Base-by-base conservation (phyloP, 2,888 invertebrate species). In the Steinernema scapterisci region DNA sequence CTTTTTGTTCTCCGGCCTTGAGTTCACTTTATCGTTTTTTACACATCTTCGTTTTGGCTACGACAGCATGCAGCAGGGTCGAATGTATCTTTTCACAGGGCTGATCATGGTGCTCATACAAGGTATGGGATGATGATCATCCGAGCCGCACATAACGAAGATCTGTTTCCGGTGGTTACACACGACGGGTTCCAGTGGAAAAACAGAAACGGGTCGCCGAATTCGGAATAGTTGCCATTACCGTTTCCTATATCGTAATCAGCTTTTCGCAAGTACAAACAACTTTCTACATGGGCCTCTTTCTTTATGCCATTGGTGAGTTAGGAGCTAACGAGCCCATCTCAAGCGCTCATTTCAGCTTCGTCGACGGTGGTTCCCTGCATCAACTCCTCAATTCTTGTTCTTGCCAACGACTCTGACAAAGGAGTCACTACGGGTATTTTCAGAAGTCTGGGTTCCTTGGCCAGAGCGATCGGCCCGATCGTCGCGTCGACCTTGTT, bases 1-100 rank as follows among this genome's bases (percentile, higher is more conserved):
- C 79, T 95, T 97, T 88, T 90, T 95, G 77, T 97, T 95, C 89
- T 96, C 97, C 73, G 97, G 97, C 1, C 90, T 99, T 75, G 97
- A 99, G 89, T 99, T 97, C 88, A 97, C 97, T 0, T 90, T 99
- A 45, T 95, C 97, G 73, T 99, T 99, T 90, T 91, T 97, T 70
- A 95, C 95, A 73, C 96, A 96, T 90, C 92, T 94, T 85, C 91
- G 93, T 48, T 96, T 97, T 88, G 91, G 72, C 19, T 80, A 80
- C 63, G 54, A 70, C 74, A 94, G 95, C 63, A 94, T 95, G 93
- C 93, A 96, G 89, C 97, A 99, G 89, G 97, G 97, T 6, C 94
- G 93, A 91, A 95, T 99, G 94, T 99, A 97, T 88, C 91, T 96
- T 84, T 93, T 93, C 74, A 94, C 95, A 85, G 97, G 97, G 89